Conservation (phyloP, 2,888 invertebrate species). For the Drosophila infuscata region DNA sequence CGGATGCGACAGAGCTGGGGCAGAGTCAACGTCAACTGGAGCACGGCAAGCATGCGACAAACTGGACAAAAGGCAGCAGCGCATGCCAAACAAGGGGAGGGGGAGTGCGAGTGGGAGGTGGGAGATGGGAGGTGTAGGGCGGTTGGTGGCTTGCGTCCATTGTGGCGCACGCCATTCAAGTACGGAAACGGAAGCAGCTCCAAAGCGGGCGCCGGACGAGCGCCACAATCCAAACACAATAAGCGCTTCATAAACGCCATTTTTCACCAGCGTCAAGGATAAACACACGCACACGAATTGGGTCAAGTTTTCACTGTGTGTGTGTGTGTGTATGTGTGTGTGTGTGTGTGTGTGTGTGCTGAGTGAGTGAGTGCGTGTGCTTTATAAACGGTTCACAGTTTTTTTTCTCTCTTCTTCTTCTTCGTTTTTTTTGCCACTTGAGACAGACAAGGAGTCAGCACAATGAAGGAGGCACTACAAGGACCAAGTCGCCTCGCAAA, state of each 20-base stretch:
- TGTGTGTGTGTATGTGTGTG: slow-evolving; percentile 11
- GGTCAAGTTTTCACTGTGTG: slow-evolving; percentile 15
- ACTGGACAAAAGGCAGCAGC: slow-evolving; percentile 69
- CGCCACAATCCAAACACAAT: slow-evolving; percentile 77
- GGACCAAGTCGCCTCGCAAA: slow-evolving; percentile 22
- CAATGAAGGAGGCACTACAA: slow-evolving; percentile 27
- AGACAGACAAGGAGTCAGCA: slow-evolving; percentile 70
- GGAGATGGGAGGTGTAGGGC: background rate
- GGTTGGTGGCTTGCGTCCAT: slow-evolving; percentile 40
- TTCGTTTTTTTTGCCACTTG: slow-evolving; percentile 54
- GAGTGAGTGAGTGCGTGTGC: slow-evolving; percentile 35
- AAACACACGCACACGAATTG: slow-evolving; percentile 58
- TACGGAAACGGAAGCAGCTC: slow-evolving; percentile 75
- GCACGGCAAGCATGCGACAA: slow-evolving; percentile 57
- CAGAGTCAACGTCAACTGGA: background rate
- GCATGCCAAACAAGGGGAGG: slow-evolving; percentile 56
- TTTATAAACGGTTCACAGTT: slow-evolving; percentile 70
- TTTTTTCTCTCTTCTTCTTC: slow-evolving; percentile 4
- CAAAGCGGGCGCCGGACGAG: slow-evolving; percentile 46
- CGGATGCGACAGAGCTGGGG: slow-evolving; percentile 49
- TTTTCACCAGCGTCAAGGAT: slow-evolving; percentile 71
- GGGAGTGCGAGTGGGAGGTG: background rate
- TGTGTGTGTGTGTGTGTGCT: slow-evolving; percentile 8
- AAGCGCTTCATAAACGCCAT: slow-evolving; percentile 81
- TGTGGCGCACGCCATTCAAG: slow-evolving; percentile 78